Evolutionary conservation across 2,797 vertebrate genomes (phyloP).

Genomic region (Neoniphon sammara): DNA sequence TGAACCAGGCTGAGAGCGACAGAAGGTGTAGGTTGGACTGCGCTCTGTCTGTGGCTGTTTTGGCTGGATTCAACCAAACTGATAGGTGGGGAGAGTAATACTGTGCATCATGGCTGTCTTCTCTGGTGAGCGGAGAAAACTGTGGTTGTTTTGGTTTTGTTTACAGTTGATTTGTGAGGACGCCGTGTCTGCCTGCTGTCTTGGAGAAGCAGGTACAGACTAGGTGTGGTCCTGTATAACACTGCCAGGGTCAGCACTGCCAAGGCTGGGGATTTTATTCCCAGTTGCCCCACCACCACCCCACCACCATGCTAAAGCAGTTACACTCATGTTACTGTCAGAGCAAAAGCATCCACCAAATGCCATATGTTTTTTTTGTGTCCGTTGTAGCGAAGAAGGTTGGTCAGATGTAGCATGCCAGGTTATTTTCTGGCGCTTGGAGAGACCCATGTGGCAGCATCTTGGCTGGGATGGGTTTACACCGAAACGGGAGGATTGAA

Average conservation of each 20-base stretch:
- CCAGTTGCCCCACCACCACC: constrained; percentile 30
- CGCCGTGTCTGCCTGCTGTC: constrained; percentile 14
- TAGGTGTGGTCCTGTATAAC: constrained; percentile 54
- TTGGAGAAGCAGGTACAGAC: constrained; percentile 28
- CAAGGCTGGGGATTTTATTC: too few species aligned
- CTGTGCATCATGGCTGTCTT: constrained; percentile 64
- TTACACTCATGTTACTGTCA: constrained; percentile 47
- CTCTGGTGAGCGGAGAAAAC: constrained; percentile 40
- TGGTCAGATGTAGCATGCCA: constrained; percentile 27
- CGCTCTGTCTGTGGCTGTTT: constrained; percentile 63
- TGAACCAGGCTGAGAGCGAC: constrained; percentile 40
- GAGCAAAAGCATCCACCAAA: constrained; percentile 48
- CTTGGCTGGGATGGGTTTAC: constrained; percentile 18
- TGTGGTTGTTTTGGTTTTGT: constrained; percentile 27
- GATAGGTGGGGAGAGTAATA: constrained; percentile 15
- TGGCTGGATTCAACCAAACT: constrained; percentile 56
- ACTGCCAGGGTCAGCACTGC: constrained; percentile 15
- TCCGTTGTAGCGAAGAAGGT: constrained; percentile 27
- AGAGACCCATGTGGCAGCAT: constrained; percentile 55
- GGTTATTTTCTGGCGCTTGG: constrained; percentile 47
- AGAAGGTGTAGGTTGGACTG: constrained; percentile 20
- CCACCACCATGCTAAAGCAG: constrained; percentile 35
- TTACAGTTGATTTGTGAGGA: constrained; percentile 17
- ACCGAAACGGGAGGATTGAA: constrained; percentile 43
- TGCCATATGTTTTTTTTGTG: constrained; percentile 44